Evolutionary conservation across 2,113 vertebrate species (phyloP).

Genomic region (Columbina picui): DNA sequence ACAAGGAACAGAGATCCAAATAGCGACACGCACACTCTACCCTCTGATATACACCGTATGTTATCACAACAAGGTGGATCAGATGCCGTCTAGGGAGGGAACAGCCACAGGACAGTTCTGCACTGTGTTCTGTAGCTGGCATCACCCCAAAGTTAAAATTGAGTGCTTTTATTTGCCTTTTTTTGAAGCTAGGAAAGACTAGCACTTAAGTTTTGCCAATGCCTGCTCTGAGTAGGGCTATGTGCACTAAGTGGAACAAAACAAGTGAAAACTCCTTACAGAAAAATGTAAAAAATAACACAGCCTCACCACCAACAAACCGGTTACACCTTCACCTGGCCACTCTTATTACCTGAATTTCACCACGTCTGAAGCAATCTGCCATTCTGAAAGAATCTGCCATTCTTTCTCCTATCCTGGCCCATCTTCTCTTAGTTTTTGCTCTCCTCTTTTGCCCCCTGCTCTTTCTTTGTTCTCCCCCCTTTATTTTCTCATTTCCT

Average conservation of each 20-base stretch:
- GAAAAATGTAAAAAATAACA: background rate
- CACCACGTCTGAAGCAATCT: background rate
- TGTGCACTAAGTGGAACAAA: background rate
- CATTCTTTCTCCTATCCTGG: background rate
- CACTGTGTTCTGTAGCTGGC: background rate
- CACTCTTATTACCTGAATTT: background rate
- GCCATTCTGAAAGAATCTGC: background rate
- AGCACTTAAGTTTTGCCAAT: background rate
- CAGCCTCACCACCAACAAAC: background rate
- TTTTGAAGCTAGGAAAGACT: background rate
- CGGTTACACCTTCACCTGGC: rapidly evolving
- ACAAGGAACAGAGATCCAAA: conserved; percentile 47
- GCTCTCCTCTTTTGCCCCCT: background rate
- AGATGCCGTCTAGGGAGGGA: background rate
- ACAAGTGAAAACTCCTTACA: background rate
- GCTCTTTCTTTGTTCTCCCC: background rate
- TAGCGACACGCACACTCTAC: background rate
- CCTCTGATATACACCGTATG: rapidly evolving
- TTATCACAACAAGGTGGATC: background rate
- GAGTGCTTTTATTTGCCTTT: rapidly evolving
- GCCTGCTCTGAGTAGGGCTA: background rate
- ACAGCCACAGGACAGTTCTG: background rate
- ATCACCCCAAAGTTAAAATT: background rate
- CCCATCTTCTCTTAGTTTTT: background rate
- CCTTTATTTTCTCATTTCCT: background rate